Percentiles rank a stretch among this genome's conserved stretches.
phyloP scores from a whole-genome alignment of 2,888 invertebrate genomes.

The Bedellia somnulentella region DNA sequence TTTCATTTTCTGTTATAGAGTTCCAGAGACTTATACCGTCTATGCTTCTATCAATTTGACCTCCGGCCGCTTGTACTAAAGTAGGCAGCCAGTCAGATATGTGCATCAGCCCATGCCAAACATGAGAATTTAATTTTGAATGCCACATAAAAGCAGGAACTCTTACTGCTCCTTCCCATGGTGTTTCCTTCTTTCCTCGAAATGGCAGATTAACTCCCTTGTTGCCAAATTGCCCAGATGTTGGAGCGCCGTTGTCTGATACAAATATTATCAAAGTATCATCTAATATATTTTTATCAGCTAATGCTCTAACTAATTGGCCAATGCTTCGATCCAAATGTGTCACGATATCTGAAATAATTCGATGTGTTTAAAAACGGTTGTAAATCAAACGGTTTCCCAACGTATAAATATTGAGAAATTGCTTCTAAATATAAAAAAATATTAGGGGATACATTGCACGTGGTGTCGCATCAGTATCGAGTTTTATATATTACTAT shows the following conservation, averaged over 20 bases:
- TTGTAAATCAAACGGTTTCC: too few species aligned
- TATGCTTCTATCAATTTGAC: constrained; percentile 32
- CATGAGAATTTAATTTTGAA: constrained; percentile 59
- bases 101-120: constrained; percentile 68
- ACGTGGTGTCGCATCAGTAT: too few species aligned
- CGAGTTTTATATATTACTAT: too few species aligned
- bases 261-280: constrained; percentile 86
- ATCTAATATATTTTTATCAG: constrained; percentile 68
- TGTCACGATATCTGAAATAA: constrained; percentile 63
- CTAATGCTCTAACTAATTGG: constrained; percentile 69
- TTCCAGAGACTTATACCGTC: constrained; percentile 74
- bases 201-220: constrained; percentile 78
- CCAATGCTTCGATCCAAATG: constrained; percentile 84
- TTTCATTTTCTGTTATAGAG: constrained; percentile 47
- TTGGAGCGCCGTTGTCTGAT: constrained; percentile 88
- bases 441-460: too few species aligned
- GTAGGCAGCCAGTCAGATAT: constrained; percentile 87
- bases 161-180: constrained; percentile 85
- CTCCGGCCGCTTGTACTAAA: constrained; percentile 43
- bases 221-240: constrained; percentile 73
- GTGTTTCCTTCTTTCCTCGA: constrained; percentile 77
- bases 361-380: too few species aligned
- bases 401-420: too few species aligned
- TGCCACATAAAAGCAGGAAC: constrained; percentile 76
- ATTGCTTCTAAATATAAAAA: too few species aligned